Evolutionary conservation across 1,140 invertebrate genomes (phyloP), one percentile per base, ranked within the genome.

Genomic region (Drosophila fuyamai): DNA sequence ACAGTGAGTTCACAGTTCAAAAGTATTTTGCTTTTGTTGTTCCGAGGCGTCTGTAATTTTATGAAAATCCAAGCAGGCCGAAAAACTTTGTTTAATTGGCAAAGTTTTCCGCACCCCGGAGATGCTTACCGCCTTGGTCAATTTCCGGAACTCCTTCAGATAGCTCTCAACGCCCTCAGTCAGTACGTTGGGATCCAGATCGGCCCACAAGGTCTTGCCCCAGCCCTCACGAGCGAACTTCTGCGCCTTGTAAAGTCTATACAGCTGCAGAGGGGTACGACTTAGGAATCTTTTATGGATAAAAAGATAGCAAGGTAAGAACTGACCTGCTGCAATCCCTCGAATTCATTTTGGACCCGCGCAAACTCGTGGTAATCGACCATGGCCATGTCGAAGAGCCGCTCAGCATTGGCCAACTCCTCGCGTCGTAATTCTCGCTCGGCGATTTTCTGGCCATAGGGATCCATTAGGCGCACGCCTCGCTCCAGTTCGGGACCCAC

Each of bases 131-230:
- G 78, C 56, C 81, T 94, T 94, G 12, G 94, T 92, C 47, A 94
- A 71, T 92, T 94, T 94, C 51, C 94, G 94, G 76, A 96, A 97
- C 71, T 96, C 95, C 81, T 96, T 96, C 29, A 98, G 92, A 92
- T 96, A 98, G 46, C 94, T 94, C 62, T 98, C 97, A 83, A 98
- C 98, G 13, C 97, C 97, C 66, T 98, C 96, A 16, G 97, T 94
- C 5, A 98, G 92, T 4, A 95, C 94, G 78, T 97, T 95, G 1
- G 97, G 95, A 92, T 98, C 96, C 10, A 98, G 93, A 92, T 98
- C 95, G 2, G 94, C 94, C 97, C 98, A 98, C 5, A 98, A 92
- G 0, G 96, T 97, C 90, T 96, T 96, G 5, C 96, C 95, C 97
- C 97, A 98, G 2, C 93, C 78, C 53, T 97, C 95, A 29, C 96